Base-by-base conservation (phyloP, 1,140 invertebrate species). In the Lutraria rhynchaena region DNA sequence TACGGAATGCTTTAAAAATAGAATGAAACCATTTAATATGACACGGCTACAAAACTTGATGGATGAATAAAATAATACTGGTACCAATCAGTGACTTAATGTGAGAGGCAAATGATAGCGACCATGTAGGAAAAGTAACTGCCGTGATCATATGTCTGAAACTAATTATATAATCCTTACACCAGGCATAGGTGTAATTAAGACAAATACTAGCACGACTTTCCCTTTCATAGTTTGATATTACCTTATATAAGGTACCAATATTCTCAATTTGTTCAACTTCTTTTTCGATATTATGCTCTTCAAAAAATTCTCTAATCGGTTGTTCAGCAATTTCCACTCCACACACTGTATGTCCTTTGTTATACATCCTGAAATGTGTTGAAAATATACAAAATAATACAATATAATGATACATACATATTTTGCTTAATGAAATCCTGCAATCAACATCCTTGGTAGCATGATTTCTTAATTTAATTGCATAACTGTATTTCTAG, bases 291-390 rank as follows among this genome's bases (percentile, higher is more conserved):
- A 76, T 60, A 17, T 49, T 49, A 27, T 76, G 27, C 35, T 76
- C 73, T 0, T 31, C 27, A 41, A 76, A 76, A 2, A 76, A 46
- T 76, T 76, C 55, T 41, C 63, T n/a, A 22, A 76, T 35, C 3
- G 73, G 19, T 27, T 60, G 57, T 31, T 76, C 73, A 11, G 58
- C 55, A 33, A 76, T 44, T 41, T 76, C 73, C 24, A 61, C 73
- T 1, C 73, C 73, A 61, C 57, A 46, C 0, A 76, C 73, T 22
- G 37, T 76, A 35, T 63, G 58, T 31, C 73, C 73, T 24, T 55
- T 37, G 7, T 76, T 35, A 41, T 76, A 76, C 57, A 76, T 63
- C 73, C 73, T 76, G 33, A 13, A 49, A 35, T n/a, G n/a, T 3
- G 29, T 22, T 2, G 29, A 22, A 27, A 22, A 58, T 58, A n/a